Conservation (phyloP, 2,888 invertebrate species). For the Cosmorhoe ocellata region DNA sequence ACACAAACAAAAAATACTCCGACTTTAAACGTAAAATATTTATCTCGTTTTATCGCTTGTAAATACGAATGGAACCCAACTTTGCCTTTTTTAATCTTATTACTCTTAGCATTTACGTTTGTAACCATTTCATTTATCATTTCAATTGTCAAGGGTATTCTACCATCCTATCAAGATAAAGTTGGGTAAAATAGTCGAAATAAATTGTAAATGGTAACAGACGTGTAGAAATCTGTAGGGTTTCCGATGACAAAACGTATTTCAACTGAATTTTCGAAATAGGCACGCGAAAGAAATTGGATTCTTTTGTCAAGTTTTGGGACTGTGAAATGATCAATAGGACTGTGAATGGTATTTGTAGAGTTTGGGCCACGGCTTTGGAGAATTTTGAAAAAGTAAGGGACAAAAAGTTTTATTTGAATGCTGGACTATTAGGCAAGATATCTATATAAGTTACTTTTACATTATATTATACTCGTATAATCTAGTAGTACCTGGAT, state of each 20-base stretch:
- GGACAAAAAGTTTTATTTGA: no score
- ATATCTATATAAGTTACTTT: no score
- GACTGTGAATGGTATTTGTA: no score
- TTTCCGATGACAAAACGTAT: slow-evolving; percentile 22
- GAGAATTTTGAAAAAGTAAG: no score
- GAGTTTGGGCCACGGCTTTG: no score
- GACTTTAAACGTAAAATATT: background rate
- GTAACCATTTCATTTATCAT: slow-evolving; percentile 19
- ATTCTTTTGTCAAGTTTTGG: slow-evolving; percentile 17
- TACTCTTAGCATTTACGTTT: no score
- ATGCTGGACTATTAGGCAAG: no score
- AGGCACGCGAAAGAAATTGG: slow-evolving; percentile 16
- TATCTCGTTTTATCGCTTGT: background rate
- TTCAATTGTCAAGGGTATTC: slow-evolving; percentile 14
- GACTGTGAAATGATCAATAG: background rate
- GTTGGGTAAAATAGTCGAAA: slow-evolving; percentile 13
- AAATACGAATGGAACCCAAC: background rate
- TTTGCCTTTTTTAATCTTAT: slow-evolving; percentile 4
- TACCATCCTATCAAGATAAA: slow-evolving; percentile 11
- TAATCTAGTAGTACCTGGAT: no score
- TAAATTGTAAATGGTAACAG: slow-evolving; percentile 16
- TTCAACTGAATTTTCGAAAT: slow-evolving; percentile 15
- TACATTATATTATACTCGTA: no score
- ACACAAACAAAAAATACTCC: no score
- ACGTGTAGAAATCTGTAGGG: slow-evolving; percentile 6